A percentile compares a stretch with the other conserved stretches of the same genome.
phyloP scores from a whole-genome alignment of 2,113 vertebrate species.

The Tautogolabrus adspersus region DNA sequence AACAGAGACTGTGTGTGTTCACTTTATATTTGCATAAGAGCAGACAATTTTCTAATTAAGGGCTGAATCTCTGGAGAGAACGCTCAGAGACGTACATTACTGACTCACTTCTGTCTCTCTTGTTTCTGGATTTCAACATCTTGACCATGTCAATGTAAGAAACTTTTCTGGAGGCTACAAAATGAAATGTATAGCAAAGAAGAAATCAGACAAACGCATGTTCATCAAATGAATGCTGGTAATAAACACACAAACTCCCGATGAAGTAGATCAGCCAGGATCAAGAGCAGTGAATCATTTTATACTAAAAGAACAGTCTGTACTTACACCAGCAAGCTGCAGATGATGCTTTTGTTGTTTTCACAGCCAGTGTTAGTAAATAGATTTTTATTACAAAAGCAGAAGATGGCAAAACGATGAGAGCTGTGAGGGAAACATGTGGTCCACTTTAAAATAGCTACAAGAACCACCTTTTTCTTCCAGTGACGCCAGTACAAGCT shows the following conservation, averaged over 20 bases:
- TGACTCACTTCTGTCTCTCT: slow-evolving; percentile 6
- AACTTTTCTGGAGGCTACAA: neutral
- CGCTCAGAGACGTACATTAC: slow-evolving; percentile 30
- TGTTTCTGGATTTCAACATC: slow-evolving; percentile 1
- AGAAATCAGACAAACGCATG: neutral
- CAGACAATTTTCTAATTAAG: slow-evolving; percentile 42
- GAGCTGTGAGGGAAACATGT: neutral
- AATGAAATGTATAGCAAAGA: neutral
- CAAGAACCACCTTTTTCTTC: neutral
- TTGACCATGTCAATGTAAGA: slow-evolving; percentile 11
- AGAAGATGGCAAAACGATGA: neutral
- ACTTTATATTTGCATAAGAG: slow-evolving; percentile 28
- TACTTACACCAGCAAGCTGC: no score
- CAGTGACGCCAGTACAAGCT: neutral
- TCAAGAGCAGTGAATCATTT: no score
- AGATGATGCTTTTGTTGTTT: neutral
- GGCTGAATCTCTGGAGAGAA: slow-evolving; percentile 26
- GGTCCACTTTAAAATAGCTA: neutral
- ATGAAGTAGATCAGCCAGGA: no score
- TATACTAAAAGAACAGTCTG: no score
- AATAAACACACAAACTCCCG: neutral
- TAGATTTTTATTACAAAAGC: neutral
- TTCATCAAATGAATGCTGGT: neutral
- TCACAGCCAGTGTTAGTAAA: neutral
- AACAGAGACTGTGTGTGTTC: slow-evolving; percentile 8